A percentile compares a stretch with the other conserved stretches of the same genome.
Conservation (phyloP, 2,888 invertebrate genomes). For the Cephus nigrinus region DNA sequence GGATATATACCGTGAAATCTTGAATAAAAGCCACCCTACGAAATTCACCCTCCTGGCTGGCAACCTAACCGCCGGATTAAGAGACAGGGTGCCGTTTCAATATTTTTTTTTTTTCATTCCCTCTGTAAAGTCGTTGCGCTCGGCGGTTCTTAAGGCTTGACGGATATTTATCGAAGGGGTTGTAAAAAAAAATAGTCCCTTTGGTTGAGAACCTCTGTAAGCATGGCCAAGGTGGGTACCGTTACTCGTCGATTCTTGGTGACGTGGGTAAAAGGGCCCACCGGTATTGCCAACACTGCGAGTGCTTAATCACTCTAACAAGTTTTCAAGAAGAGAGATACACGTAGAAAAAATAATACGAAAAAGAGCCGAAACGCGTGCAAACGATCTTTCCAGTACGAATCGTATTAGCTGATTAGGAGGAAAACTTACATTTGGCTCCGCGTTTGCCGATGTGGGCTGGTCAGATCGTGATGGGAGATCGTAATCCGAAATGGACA, state of each 20-base stretch:
- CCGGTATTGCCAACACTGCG: neutral
- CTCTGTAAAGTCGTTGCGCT: slow-evolving; percentile 38
- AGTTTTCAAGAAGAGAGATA: neutral
- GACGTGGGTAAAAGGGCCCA: neutral
- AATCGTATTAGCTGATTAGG: neutral
- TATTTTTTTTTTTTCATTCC: slow-evolving; percentile 25
- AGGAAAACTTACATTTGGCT: slow-evolving; percentile 49
- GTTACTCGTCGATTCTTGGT: neutral
- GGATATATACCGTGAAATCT: slow-evolving; percentile 41
- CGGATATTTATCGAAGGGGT: neutral
- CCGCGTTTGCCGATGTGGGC: slow-evolving; percentile 46
- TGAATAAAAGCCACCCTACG: slow-evolving; percentile 27
- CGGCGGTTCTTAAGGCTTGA: neutral
- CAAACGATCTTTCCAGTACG: neutral
- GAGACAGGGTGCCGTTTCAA: slow-evolving; percentile 27
- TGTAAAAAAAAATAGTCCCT: neutral
- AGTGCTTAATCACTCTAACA: neutral
- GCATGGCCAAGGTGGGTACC: neutral
- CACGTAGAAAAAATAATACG: neutral
- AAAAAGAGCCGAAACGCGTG: neutral
- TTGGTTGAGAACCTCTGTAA: neutral
- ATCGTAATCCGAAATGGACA: slow-evolving; percentile 51
- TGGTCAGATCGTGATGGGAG: slow-evolving; percentile 45
- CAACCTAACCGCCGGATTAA: slow-evolving; percentile 43
- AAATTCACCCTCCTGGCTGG: neutral